Evolutionary conservation across 2,888 invertebrate species (phyloP).

Genomic region (Melikaiella ostensackeni): DNA sequence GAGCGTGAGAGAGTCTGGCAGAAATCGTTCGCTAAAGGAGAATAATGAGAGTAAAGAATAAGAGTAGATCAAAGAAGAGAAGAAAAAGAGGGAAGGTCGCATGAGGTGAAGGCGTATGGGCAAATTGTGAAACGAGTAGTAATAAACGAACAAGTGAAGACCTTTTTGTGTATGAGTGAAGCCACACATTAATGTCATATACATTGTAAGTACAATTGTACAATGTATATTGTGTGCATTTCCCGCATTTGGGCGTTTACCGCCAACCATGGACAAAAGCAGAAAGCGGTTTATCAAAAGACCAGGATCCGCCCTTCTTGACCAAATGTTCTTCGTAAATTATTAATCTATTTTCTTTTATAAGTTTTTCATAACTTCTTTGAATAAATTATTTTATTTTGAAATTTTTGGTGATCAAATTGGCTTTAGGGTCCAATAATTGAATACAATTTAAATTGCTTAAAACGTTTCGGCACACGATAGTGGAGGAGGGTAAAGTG

Average conservation of each 20-base stretch:
- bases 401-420: too few relatives aligned
- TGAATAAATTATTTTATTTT: too few relatives aligned
- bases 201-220: neutral
- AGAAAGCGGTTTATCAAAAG: neutral
- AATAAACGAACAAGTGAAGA: neutral
- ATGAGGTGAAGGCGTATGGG: neutral
- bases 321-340: neutral
- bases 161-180: neutral
- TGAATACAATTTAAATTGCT: too few relatives aligned
- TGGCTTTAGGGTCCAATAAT: too few relatives aligned
- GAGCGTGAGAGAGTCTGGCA: neutral
- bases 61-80: neutral
- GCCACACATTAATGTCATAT: neutral
- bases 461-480: too few relatives aligned
- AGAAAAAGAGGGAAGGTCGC: conserved; percentile 1
- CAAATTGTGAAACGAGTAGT: conserved; percentile 1
- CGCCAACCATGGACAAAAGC: neutral
- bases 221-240: too few relatives aligned
- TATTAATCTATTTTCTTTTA: too few relatives aligned
- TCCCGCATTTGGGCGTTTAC: neutral
- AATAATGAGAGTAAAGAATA: conserved; percentile 3
- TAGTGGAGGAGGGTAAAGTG: too few relatives aligned
- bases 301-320: too few relatives aligned
- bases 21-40: neutral
- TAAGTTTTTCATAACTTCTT: neutral